These are phyloP conservation scores for Orchestes rusci DNA, from an alignment of 2,888 invertebrate species.

Conservation along the genomic window DNA sequence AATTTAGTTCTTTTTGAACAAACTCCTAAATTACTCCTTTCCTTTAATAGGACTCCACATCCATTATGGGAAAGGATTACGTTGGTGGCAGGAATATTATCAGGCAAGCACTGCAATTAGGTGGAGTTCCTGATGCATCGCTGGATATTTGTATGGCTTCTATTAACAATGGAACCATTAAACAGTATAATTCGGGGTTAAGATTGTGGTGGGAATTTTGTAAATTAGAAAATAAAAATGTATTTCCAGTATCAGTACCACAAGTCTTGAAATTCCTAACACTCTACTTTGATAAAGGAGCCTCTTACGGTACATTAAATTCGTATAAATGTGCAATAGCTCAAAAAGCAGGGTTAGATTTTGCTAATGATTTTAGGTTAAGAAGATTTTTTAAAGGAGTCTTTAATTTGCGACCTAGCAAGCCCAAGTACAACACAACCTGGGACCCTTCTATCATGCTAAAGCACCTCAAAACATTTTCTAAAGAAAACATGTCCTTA, in stretches of 20 bases:
- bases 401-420: slow-evolving; percentile 9
- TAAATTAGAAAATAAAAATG: too few species aligned
- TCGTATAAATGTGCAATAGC: slow-evolving; percentile 12
- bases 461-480: slow-evolving; percentile 2
- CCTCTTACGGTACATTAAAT: too few species aligned
- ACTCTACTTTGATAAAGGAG: slow-evolving; percentile 3
- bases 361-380: slow-evolving; percentile 9
- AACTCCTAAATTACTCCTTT: too few species aligned
- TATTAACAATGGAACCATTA: too few species aligned
- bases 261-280: slow-evolving; percentile 11
- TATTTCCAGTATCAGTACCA: slow-evolving; percentile 1
- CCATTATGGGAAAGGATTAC: slow-evolving; percentile 27
- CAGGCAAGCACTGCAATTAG: slow-evolving; percentile 28
- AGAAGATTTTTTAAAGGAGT: slow-evolving; percentile 18
- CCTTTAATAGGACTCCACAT: slow-evolving; percentile 26
- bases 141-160: too few species aligned
- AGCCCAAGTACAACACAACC: slow-evolving; percentile 1
- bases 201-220: too few species aligned
- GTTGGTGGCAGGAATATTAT: slow-evolving; percentile 32
- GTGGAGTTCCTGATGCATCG: too few species aligned
- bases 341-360: slow-evolving; percentile 7
- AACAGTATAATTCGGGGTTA: too few species aligned
- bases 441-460: slow-evolving; percentile 8
- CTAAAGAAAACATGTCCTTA: slow-evolving; percentile 5
- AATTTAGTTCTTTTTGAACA: too few species aligned